Base-by-base conservation (phyloP, 2,797 vertebrate genomes). In the Pelochelys cantorii region DNA sequence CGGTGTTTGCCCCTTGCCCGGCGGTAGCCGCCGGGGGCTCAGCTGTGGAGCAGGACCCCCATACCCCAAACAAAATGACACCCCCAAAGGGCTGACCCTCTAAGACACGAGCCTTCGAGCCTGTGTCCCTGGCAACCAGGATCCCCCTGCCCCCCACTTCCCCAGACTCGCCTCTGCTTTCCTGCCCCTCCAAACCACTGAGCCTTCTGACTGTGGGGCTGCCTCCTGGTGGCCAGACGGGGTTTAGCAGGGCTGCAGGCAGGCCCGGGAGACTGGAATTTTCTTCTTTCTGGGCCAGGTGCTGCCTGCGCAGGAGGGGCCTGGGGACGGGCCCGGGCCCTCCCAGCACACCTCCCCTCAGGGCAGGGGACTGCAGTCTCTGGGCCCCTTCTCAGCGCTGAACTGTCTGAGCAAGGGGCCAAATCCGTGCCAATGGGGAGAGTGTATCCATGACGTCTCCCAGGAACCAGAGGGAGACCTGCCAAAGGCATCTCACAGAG, bases 141-240 rank as follows among this genome's bases (percentile, higher is more conserved):
- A 65, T 31, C 62, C n/a, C 31, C 62, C 62, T 65, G 62, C 29
- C 8, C 7, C 29, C 62, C 29, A 6, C n/a, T 1, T 2, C 31
- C 65, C 65, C 65, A 37, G 10, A 9, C 18, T 20, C 31, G 11
- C n/a, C 17, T 20, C n/a, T 22, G 18, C n/a, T 34, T 4, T 34
- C 11, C 65, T n/a, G 20, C n/a, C n/a, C 20, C 18, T 18, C 18
- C 20, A 31, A 20, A 11, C 17, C n/a, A 29, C 9, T 10, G 10
- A 11, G n/a, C 65, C 0, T 4, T 20, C 65, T 68, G 65, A 4
- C 17, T 10, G n/a, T 4, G 31, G 17, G 4, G 8, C 62, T 34
- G 65, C 62, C 62, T 68, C 62, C 62, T 68, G 31, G 8, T 34
- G 62, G 62, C 31, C 62, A 34, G 62, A 8, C 31, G 5, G 31